Evolutionary conservation across 1,140 invertebrate species (phyloP).

Genomic region (Lasioglossum albipes): DNA sequence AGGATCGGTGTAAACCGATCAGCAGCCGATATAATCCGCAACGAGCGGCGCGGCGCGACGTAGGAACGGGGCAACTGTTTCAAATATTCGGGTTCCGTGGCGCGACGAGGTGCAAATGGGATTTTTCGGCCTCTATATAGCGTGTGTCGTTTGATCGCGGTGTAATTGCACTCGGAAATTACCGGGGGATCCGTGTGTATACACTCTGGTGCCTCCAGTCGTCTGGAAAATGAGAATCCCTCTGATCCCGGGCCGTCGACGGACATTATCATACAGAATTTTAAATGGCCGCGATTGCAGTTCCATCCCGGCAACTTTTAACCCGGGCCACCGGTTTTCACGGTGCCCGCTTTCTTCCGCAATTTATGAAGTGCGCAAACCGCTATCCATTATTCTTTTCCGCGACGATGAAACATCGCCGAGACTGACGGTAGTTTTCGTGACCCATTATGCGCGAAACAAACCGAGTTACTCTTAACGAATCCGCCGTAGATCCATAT

Average conservation of each 20-base stretch:
- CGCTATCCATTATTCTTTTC: too few species aligned
- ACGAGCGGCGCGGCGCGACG: not conserved
- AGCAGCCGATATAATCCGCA: conserved; percentile 41
- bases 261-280: conserved; percentile 41
- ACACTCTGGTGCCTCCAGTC: conserved; percentile 18
- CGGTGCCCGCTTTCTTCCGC: too few species aligned
- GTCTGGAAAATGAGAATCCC: conserved; percentile 41
- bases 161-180: conserved; percentile 56
- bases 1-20: conserved; percentile 52
- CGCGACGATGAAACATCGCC: too few species aligned
- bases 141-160: conserved; percentile 46
- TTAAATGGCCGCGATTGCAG: conserved; percentile 29
- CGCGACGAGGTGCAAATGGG: conserved; percentile 29
- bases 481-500: too few species aligned
- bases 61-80: conserved; percentile 2
- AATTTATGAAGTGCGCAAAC: too few species aligned
- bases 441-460: too few species aligned
- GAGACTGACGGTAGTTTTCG: too few species aligned
- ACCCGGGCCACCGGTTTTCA: too few species aligned
- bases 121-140: not conserved
- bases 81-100: conserved; percentile 37
- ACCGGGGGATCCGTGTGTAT: conserved; percentile 8
- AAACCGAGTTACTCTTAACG: too few species aligned
- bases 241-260: not conserved
- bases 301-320: too few species aligned